Evolutionary conservation across 2,797 vertebrate species (phyloP).

Genomic region (Phyllotis vaccarum): DNA sequence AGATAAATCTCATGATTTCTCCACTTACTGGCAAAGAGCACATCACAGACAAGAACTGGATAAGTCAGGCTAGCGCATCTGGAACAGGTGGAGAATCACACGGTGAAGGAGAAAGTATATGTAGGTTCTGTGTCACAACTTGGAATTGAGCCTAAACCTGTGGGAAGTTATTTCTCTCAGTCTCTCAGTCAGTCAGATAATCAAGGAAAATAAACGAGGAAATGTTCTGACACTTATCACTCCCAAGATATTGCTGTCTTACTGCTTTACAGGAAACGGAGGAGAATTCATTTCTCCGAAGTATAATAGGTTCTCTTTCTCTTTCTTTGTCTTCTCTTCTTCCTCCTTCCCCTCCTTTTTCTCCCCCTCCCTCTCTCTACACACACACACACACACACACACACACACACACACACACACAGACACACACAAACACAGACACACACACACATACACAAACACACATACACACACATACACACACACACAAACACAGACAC

Average conservation of each 20-base stretch:
- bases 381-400: no score
- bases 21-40: neutral
- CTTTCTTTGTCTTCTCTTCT: fast-evolving
- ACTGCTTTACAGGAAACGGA: neutral
- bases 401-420: no score
- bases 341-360: fast-evolving
- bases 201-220: neutral
- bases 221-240: neutral
- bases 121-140: neutral
- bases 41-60: neutral
- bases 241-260: neutral
- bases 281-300: neutral
- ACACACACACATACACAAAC: no score
- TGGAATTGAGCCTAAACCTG: neutral
- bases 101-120: neutral
- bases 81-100: no score
- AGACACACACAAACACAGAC: no score
- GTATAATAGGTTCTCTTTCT: neutral
- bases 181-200: neutral
- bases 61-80: fast-evolving
- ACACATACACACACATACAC: no score
- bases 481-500: no score
- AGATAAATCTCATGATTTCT: neutral
- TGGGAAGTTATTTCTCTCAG: neutral
- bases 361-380: no score